These are phyloP conservation scores for Reticulitermes speratus DNA, from an alignment of 1,140 invertebrate genomes.

Conservation along the genomic window DNA sequence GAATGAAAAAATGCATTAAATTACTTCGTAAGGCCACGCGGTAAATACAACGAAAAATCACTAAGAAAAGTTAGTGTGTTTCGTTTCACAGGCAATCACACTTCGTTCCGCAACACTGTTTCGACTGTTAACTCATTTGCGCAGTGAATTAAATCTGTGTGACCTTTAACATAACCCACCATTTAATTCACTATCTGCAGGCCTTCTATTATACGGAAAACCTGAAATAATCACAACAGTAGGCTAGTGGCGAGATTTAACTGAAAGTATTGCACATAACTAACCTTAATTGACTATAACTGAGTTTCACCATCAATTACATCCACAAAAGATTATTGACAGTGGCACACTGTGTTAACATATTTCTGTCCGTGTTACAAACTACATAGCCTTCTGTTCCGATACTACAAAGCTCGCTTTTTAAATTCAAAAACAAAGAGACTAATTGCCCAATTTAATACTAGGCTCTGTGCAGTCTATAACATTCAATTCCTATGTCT, in stretches of 20 bases:
- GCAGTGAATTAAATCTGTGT: not conserved
- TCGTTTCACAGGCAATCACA: not conserved
- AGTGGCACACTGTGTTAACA: not conserved
- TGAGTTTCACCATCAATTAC: slow-evolving; percentile 1
- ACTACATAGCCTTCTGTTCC: not conserved
- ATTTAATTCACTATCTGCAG: not conserved
- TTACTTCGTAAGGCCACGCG: too few relatives aligned
- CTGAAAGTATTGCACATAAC: not conserved
- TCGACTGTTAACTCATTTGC: not conserved
- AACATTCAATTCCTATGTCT: not conserved
- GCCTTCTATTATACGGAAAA: not conserved
- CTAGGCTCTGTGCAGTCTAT: not conserved
- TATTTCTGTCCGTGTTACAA: not conserved
- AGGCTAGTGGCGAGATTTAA: not conserved
- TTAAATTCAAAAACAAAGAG: not conserved
- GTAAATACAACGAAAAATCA: too few relatives aligned
- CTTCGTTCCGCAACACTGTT: not conserved
- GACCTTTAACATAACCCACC: not conserved
- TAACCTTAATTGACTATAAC: not conserved
- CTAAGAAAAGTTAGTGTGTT: too few relatives aligned
- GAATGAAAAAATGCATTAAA: too few relatives aligned
- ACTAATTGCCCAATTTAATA: not conserved
- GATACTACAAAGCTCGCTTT: not conserved
- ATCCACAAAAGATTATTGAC: not conserved
- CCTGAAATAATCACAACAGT: not conserved